Evolutionary conservation across 2,888 invertebrate species (phyloP).

Genomic region (Rotaria macrura): DNA sequence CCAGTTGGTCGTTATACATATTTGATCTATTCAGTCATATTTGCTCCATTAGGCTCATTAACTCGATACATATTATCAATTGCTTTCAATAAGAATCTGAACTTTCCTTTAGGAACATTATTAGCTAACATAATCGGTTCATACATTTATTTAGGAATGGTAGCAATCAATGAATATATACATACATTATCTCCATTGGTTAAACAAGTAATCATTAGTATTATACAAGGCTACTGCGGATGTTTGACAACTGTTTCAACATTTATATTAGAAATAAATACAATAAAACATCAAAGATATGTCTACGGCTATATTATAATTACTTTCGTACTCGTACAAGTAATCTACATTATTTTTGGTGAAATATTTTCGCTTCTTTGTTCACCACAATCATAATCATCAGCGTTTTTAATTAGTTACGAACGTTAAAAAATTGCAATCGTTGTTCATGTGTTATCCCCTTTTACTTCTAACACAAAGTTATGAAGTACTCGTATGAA

Average conservation of each 20-base stretch:
- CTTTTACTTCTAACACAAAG: too few relatives aligned
- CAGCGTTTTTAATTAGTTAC: too few relatives aligned
- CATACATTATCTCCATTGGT: background rate
- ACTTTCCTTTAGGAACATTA: background rate
- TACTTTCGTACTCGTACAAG: background rate
- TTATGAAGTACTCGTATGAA: too few relatives aligned
- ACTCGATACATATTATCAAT: background rate
- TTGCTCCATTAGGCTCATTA: conserved; percentile 3
- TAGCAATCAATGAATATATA: background rate
- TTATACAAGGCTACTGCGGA: background rate
- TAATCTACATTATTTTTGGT: background rate
- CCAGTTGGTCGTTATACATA: background rate
- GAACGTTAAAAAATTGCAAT: too few relatives aligned
- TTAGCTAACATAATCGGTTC: background rate
- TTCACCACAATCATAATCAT: background rate
- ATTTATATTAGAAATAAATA: background rate
- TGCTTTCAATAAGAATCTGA: too few relatives aligned
- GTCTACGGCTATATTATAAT: background rate
- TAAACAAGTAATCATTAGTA: background rate
- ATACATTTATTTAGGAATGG: background rate
- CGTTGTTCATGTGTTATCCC: too few relatives aligned
- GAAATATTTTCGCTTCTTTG: background rate
- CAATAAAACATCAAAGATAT: background rate
- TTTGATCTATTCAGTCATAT: background rate
- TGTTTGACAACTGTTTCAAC: conserved; percentile 10